Base-by-base conservation (phyloP, 2,888 invertebrate genomes). In the Colletes collaris region DNA sequence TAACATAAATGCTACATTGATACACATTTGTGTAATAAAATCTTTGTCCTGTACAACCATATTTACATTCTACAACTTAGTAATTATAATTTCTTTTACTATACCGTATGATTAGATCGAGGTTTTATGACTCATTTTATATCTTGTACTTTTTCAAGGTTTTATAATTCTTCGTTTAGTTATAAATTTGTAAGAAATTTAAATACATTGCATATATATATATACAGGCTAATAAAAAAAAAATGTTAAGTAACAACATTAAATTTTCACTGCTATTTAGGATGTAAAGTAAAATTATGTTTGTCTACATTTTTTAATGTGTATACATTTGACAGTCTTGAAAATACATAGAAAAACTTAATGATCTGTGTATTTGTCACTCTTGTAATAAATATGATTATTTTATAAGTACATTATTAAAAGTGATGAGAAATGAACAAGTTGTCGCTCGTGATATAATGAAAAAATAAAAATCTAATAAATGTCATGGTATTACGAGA, bases 281-380 rank as follows among this genome's bases (percentile, higher is more conserved):
- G 49, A 58, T 52, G n/a, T 65, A 74, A 74, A 37, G 27, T 72
- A 50, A 40, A 79, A 76, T 53, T 70, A 72, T 56, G 50, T 79
- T 27, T 52, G 16, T 63, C 37, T 63, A 69, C 10, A 53, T 63
- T 56, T 8, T 49, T 53, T 16, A 40, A 55, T 52, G 49, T 8
- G n/a, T n/a, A 37, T 65, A 64, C 7, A 19, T 19, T 74, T 16
- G n/a, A n/a, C 60, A 59, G 46, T 64, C 55, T 76, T 68, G 58
- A 52, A 69, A 76, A 68, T 56, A 49, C 50, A 65, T 72, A 49
- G 44, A 52, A 78, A 63, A 63, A 63, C 53, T 74, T 55, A 66
- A 46, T 52, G 44, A 10, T 68, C 8, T 67, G 1, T 52, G 53
- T 67, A 49, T 35, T 52, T 44, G 6, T 65, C 46, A 65, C 52